phyloP scores from a whole-genome alignment of 2,113 vertebrate species.

The Sorex araneus region DNA sequence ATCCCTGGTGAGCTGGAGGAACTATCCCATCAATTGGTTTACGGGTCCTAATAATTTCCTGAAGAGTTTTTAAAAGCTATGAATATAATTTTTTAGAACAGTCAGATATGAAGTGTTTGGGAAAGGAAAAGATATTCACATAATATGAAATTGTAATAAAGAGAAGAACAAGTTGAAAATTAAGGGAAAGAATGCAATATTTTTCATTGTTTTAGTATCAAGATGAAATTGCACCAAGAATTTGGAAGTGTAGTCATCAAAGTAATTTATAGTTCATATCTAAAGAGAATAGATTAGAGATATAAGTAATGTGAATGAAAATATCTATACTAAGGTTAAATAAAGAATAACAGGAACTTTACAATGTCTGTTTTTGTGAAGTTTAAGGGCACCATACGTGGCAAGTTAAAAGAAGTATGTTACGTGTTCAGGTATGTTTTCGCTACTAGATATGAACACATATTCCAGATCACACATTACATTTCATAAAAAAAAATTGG shows the following conservation, averaged over 20 bases:
- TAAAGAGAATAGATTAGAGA: conserved; percentile 39
- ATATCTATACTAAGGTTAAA: conserved; percentile 29
- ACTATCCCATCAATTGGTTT: conserved; percentile 33
- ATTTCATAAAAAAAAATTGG: conserved; percentile 54
- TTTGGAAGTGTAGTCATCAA: conserved; percentile 47
- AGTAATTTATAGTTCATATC: conserved; percentile 53
- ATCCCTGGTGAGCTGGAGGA: too few species aligned
- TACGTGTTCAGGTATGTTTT: conserved; percentile 52
- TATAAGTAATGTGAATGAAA: conserved; percentile 61
- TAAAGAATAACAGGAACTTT: conserved; percentile 54
- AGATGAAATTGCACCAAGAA: conserved; percentile 55
- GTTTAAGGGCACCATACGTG: conserved; percentile 16
- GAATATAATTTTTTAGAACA: conserved; percentile 72
- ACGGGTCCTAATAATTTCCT: conserved; percentile 62
- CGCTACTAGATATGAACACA: background rate
- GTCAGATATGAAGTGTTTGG: conserved; percentile 50
- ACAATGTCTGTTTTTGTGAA: conserved; percentile 27
- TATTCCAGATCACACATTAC: conserved; percentile 12
- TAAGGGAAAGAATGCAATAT: conserved; percentile 19
- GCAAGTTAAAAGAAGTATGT: background rate
- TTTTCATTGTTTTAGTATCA: conserved; percentile 60
- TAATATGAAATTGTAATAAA: conserved; percentile 59
- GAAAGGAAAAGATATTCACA: conserved; percentile 46
- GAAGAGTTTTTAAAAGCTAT: conserved; percentile 63
- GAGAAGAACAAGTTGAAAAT: conserved; percentile 52